Evolutionary conservation across 2,888 invertebrate species (phyloP).

Genomic region (Xiphydria camelus): DNA sequence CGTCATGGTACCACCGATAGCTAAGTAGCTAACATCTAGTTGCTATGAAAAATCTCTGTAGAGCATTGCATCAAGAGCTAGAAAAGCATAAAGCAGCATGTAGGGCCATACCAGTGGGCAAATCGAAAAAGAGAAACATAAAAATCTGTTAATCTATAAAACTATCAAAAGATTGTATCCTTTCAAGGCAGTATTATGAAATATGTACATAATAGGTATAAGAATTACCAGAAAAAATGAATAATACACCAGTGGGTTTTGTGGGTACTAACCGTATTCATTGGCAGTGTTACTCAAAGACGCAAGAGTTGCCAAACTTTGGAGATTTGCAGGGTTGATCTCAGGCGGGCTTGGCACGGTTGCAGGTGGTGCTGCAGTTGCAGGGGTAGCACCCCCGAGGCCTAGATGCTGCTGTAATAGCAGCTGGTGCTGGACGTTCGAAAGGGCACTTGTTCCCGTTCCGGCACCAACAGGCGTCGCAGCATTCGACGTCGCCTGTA

Average conservation of each 20-base stretch:
- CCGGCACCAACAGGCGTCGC: constrained; percentile 50
- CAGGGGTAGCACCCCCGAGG: constrained; percentile 61
- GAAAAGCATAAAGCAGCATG: too few species aligned
- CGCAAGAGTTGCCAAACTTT: constrained; percentile 68
- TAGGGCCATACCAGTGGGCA: too few species aligned
- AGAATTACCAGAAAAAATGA: background rate
- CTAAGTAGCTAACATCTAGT: too few species aligned
- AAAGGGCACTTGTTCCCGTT: constrained; percentile 51
- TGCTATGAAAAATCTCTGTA: too few species aligned
- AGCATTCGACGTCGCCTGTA: constrained; percentile 59
- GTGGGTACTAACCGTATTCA: constrained; percentile 52
- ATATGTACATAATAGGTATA: too few species aligned
- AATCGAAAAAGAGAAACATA: constrained; percentile 24
- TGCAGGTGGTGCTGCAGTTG: constrained; percentile 55
- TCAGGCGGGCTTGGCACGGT: constrained; percentile 54
- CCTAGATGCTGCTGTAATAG: constrained; percentile 59
- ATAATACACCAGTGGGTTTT: too few species aligned
- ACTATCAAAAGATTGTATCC: constrained; percentile 11
- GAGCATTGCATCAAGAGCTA: constrained; percentile 20
- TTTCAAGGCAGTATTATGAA: background rate
- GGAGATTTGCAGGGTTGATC: constrained; percentile 63
- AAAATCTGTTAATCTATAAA: constrained; percentile 17
- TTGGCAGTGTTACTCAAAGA: constrained; percentile 53
- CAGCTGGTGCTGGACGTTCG: constrained; percentile 55
- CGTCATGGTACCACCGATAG: too few species aligned